phyloP scores from a whole-genome alignment of 2,113 vertebrate species.

The Okapia johnstoni region DNA sequence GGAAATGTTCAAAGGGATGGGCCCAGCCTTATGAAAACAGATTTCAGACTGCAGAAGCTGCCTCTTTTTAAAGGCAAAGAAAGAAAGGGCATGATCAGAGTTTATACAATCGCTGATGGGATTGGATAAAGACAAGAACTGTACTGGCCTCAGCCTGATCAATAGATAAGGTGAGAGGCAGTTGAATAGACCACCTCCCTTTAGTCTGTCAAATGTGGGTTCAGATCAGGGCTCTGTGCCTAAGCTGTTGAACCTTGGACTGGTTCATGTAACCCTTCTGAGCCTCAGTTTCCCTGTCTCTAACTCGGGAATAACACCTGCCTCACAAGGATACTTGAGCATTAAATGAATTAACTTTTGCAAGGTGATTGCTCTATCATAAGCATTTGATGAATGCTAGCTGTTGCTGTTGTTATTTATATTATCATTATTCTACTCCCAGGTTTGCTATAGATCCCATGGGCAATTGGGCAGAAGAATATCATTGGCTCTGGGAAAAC shows the following conservation, averaged over 20 bases:
- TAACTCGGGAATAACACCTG: not conserved
- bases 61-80: slow-evolving; percentile 14
- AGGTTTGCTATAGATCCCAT: not conserved
- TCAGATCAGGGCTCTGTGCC: not conserved
- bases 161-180: not conserved
- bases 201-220: not conserved
- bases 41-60: not conserved
- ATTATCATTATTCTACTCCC: not conserved
- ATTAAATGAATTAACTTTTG: not conserved
- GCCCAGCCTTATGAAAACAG: not conserved
- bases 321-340: not conserved
- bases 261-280: not conserved
- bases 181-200: not conserved
- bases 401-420: not conserved
- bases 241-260: not conserved
- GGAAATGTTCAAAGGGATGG: not conserved
- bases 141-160: not conserved
- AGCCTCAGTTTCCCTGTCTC: not conserved
- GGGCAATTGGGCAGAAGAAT: not conserved
- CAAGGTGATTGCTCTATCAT: not conserved
- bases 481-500: slow-evolving; percentile 2
- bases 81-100: not conserved
- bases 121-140: not conserved
- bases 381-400: not conserved
- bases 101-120: not conserved